Conservation (phyloP, 2,888 invertebrate genomes). For the Noctua comes region DNA sequence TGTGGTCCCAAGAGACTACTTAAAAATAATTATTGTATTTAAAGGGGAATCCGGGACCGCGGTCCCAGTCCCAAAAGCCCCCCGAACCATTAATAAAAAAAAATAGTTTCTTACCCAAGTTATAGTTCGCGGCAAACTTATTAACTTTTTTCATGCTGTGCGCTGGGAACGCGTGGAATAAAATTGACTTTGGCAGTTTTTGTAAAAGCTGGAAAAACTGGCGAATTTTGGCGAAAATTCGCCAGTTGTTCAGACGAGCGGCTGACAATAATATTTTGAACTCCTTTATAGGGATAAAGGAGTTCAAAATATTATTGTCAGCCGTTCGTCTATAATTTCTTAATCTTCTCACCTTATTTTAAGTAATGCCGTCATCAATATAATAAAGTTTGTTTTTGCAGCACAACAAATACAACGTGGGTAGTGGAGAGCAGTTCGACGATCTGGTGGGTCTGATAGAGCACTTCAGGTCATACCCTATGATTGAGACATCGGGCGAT, state of each 20-base stretch:
- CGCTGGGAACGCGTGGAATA: not conserved
- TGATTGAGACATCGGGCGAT: constrained; percentile 98
- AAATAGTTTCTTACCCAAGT: not conserved
- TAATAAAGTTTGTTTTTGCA: constrained; percentile 58
- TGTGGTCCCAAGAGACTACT: too few species aligned
- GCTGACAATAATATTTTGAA: too few species aligned
- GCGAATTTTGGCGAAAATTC: too few species aligned
- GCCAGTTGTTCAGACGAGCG: too few species aligned
- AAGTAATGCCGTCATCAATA: not conserved
- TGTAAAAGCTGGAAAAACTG: not conserved
- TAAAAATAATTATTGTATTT: too few species aligned
- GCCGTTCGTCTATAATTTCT: not conserved
- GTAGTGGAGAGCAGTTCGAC: constrained; percentile 98
- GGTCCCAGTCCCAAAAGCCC: too few species aligned
- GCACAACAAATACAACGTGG: constrained; percentile 99
- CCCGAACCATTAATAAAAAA: too few species aligned
- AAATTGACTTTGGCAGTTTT: not conserved
- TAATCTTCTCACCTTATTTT: not conserved
- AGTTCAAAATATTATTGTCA: not conserved
- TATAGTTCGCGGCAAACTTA: not conserved
- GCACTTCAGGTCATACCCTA: constrained; percentile 98
- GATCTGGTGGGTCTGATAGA: constrained; percentile 98
- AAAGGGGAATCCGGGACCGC: too few species aligned
- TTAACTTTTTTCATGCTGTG: not conserved
- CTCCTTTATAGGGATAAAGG: not conserved